Evolutionary conservation across 2,888 invertebrate genomes (phyloP), one percentile per base, ranked within the genome.

Genomic region (Terebella lapidaria): DNA sequence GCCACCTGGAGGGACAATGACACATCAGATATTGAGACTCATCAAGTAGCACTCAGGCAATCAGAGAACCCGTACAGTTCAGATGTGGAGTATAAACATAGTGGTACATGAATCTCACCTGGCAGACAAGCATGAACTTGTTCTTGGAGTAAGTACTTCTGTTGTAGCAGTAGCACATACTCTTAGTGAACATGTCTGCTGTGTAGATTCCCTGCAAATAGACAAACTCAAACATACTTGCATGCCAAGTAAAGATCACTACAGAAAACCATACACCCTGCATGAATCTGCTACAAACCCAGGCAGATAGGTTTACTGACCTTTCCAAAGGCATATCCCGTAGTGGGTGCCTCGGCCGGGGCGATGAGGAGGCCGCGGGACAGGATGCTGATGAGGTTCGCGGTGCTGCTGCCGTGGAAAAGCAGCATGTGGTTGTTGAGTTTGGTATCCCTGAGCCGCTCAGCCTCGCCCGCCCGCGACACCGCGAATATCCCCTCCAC

Each of bases 401-500:
- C 76, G 24, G 80, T 74, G 29, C 73, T 74, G 42, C 82, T 84
- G 60, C 84, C 84, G 70, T 85, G 84, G 82, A 83, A 84, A 47
- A 84, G 72, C 54, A 80, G 63, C 52, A 66, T 69, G 62, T 75
- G 74, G 64, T 78, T 78, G 29, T 71, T 70, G 35, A 76, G 56
- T 28, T 65, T 61, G 20, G 54, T 54, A 3, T 56, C 42, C 51
- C 68, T 64, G 42, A 74, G 61, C 26, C 70, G 55, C 29, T 72
- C 69, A 49, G 74, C 71, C 30, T 73, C 72, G 45, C 74, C 72
- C 25, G 70, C 67, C 20, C 78, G 68, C n/a, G 65, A 66, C 49
- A 79, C 62, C 63, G 72, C 73, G 67, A 72, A 78, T 20, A 79
- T 71, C n/a, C 71, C 70, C 47, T 76, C 73, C 29, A 78, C 65